Evolutionary conservation across 1,140 invertebrate genomes (phyloP).

Genomic region (Cecropterus lyciades): DNA sequence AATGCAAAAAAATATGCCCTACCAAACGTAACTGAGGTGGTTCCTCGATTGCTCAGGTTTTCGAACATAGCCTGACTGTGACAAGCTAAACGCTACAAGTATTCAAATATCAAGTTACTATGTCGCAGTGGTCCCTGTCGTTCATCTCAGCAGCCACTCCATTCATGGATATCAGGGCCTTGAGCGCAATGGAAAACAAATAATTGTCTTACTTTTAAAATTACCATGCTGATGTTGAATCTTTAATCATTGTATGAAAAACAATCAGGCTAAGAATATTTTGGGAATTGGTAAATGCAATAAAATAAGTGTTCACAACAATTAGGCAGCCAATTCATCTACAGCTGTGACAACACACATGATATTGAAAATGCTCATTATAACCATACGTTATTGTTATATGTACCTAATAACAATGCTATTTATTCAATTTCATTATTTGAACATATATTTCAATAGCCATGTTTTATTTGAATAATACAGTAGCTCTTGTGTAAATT

Average conservation of each 20-base stretch:
- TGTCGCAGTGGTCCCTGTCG: conserved; percentile 66
- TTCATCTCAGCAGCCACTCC: conserved; percentile 68
- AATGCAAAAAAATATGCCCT: conserved; percentile 37
- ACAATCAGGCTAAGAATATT: conserved; percentile 28
- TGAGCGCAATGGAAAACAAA: conserved; percentile 73
- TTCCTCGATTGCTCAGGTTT: conserved; percentile 57
- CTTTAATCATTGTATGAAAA: not conserved
- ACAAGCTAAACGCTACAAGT: conserved; percentile 65
- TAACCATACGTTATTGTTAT: not conserved
- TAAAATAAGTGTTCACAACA: conserved; percentile 7
- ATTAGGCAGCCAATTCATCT: conserved; percentile 33
- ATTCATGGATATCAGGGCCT: conserved; percentile 78
- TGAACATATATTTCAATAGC: no score
- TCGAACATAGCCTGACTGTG: conserved; percentile 77
- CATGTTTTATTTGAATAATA: no score
- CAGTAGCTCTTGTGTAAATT: no score
- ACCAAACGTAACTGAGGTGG: conserved; percentile 23
- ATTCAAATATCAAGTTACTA: conserved; percentile 71
- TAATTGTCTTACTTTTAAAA: conserved; percentile 19
- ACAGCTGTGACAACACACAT: conserved; percentile 9
- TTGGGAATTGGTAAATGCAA: not conserved
- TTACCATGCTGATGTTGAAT: not conserved
- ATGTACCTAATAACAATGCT: not conserved
- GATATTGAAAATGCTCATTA: not conserved
- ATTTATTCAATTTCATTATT: no score